Base-by-base conservation (phyloP, 1,140 invertebrate genomes). In the Theocolax elegans region DNA sequence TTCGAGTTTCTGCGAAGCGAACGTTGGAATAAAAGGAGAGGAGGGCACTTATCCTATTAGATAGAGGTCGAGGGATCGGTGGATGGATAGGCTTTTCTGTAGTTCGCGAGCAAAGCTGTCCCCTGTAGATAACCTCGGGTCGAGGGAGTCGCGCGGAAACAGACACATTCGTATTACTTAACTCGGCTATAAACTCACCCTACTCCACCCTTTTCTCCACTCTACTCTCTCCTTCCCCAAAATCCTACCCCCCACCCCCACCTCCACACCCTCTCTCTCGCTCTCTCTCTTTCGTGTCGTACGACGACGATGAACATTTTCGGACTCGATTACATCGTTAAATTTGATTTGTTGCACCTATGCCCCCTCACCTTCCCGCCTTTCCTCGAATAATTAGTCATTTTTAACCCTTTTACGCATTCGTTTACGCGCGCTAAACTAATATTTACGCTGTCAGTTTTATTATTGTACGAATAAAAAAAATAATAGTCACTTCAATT, bases 151-250 rank as follows among this genome's bases (percentile, higher is more conserved):
- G 76, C 74, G 73, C 72, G 76, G 72, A 76, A 76, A 71, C 72
- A 80, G 78, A 81, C 80, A 77, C 80, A 81, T 81, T 81, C 79
- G 78, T 81, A 81, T 81, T 81, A 81, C 79, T 81, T 81, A 81
- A 79, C 79, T 76, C 69, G 72, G 75, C 77, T 78, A 81, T 81
- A 80, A 81, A 81, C 74, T 71, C 70, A 63, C 66, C 54, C 63
- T 68, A 72, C 62, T 65, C 73, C 73, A 69, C 71, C 27, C 48
- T n/a, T n/a, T n/a, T n/a, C 2, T 51, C 21, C 17, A 15, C 44
- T 7, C n/a, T 7, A 46, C 6, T 75, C 76, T 79, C 78, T 75
- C n/a, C n/a, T n/a, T n/a, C n/a, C n/a, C n/a, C n/a, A n/a, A 79
- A 78, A 77, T 77, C 77, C 74, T 46, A 4, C n/a, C n/a, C n/a